Base-by-base conservation (phyloP, 1,140 invertebrate species). In the Hylaeus anthracinus region DNA sequence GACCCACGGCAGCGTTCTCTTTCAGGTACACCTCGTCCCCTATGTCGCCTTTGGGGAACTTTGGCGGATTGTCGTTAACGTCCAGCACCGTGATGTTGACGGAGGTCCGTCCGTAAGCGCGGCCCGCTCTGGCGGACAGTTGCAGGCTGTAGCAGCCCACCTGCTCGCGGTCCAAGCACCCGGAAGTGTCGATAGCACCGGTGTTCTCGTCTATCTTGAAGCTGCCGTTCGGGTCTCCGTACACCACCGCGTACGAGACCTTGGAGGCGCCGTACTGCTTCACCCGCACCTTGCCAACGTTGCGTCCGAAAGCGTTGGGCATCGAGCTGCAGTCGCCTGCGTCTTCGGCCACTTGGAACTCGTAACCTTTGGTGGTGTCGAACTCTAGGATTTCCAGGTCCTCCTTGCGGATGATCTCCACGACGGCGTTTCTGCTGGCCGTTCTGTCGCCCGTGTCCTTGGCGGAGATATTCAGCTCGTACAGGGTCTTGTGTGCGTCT, bases 1-100 rank as follows among this genome's bases (percentile, higher is more conserved):
- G 97, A 1, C 98, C 98, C 6, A 99, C 97, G 5, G 98, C 97
- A 64, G 97, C 96, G 91, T 98, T 98, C 94, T 99, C 98, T 14
- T 95, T 94, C 14, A 98, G 92, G 64, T 94, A 93, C 39, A 98
- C 95, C 88, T 97, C 96, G 81, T 97, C 96, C 0, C 88, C 89
- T 3, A 88, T 79, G 77, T 96, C 96, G 61, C 96, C 96, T 82
- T 95, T 95, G 10, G 95, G 94, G 91, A 99, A 99, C 72, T 95
- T 94, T 1, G 98, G 98, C 56, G 96, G 95, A 92, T 98, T 98
- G 92, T 99, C 98, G 91, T 99, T 99, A 3, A 98, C 94, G 93
- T 99, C 98, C n/a, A 96, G 92, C 0, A 99, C 94, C 0, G 96
- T 95, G 60, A 99, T 95, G 81, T 96, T 97, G 0, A 98, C 97